These are phyloP conservation scores for Sceliomorpha sp. DNA, from an alignment of 2,888 invertebrate genomes.

Conservation along the genomic window DNA sequence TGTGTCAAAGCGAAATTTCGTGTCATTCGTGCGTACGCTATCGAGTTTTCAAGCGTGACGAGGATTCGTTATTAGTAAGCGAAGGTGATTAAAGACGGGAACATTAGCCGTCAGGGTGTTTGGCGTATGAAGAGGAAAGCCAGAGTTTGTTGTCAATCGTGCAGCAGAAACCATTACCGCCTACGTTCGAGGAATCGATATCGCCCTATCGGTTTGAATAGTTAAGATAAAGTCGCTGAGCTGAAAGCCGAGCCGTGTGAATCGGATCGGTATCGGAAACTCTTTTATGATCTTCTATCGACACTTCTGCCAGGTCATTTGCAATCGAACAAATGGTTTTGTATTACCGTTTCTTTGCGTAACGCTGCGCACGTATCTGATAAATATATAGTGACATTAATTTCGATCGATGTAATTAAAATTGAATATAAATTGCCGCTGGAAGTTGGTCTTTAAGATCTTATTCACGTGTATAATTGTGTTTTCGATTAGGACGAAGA, in stretches of 20 bases:
- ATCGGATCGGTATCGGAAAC: conserved; percentile 35
- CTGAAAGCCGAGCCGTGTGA: conserved; percentile 43
- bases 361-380: too few relatives aligned
- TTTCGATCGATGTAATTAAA: too few relatives aligned
- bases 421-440: too few relatives aligned
- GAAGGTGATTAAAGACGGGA: too few relatives aligned
- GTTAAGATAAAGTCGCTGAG: conserved; percentile 55
- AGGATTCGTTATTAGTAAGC: neutral
- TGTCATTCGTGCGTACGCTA: too few relatives aligned
- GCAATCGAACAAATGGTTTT: conserved; percentile 32
- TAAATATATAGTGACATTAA: too few relatives aligned
- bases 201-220: conserved; percentile 62
- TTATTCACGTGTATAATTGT: too few relatives aligned
- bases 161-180: conserved; percentile 33
- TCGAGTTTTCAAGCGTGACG: neutral
- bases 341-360: conserved; percentile 29
- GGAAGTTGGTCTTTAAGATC: too few relatives aligned
- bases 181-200: conserved; percentile 61
- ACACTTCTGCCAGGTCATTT: conserved; percentile 30
- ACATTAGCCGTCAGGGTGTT: too few relatives aligned
- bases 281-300: conserved; percentile 37
- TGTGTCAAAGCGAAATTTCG: too few relatives aligned
- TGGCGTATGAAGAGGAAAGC: conserved; percentile 1
- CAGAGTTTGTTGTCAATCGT: conserved; percentile 24
- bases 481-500: too few relatives aligned